Conservation (phyloP, 2,888 invertebrate species). For the Neoascia interrupta region DNA sequence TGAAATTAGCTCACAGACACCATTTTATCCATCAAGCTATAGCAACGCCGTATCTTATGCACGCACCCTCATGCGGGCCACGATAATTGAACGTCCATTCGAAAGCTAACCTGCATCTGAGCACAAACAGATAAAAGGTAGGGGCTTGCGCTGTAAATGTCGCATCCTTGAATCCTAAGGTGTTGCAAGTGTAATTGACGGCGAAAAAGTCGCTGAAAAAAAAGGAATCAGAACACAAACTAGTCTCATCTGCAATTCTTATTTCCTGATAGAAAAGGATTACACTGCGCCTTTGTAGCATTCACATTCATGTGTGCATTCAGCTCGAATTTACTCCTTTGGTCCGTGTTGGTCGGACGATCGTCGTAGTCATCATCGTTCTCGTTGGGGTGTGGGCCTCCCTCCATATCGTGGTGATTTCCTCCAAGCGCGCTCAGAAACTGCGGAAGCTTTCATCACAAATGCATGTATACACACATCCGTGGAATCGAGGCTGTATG, state of each 20-base stretch:
- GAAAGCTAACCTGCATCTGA: slow-evolving; percentile 49
- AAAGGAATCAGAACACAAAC: slow-evolving; percentile 14
- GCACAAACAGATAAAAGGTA: slow-evolving; percentile 8
- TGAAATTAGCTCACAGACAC: too few relatives aligned
- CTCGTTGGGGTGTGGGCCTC: too few relatives aligned
- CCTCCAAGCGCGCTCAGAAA: slow-evolving; percentile 58
- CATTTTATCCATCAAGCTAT: too few relatives aligned
- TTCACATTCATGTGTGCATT: slow-evolving; percentile 63
- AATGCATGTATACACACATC: slow-evolving; percentile 38
- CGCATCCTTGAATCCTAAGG: slow-evolving; percentile 52
- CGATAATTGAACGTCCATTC: slow-evolving; percentile 59
- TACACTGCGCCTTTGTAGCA: slow-evolving; percentile 61
- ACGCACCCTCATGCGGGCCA: slow-evolving; percentile 45
- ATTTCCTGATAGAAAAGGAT: slow-evolving; percentile 61
- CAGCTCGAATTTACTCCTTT: slow-evolving; percentile 64
- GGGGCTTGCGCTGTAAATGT: slow-evolving; percentile 36
- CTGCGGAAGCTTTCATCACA: slow-evolving; percentile 66
- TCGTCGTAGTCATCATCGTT: too few relatives aligned
- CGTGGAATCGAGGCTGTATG: slow-evolving; percentile 39
- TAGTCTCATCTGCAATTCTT: slow-evolving; percentile 60
- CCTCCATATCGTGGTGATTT: too few relatives aligned
- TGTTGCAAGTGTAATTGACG: slow-evolving; percentile 61
- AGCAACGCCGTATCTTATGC: too few relatives aligned
- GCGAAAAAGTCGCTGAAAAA: slow-evolving; percentile 43
- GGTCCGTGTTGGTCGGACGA: slow-evolving; percentile 34